Evolutionary conservation across 2,797 vertebrate genomes (phyloP), one percentile per base, ranked within the genome.

Genomic region (Enteromius argenteus): DNA sequence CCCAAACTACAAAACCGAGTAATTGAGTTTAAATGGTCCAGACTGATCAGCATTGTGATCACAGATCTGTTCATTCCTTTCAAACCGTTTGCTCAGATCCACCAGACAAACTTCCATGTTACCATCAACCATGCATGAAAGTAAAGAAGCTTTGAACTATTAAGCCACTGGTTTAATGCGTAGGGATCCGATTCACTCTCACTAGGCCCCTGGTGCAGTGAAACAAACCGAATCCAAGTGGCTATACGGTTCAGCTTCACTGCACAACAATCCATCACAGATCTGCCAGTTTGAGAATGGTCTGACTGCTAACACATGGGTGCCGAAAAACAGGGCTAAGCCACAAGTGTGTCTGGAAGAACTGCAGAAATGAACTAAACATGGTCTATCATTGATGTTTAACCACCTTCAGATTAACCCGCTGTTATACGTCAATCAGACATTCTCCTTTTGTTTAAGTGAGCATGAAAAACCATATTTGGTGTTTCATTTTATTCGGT

Each of bases 261-360:
- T 71, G 80, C 75, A 83, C 80, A 71, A 49, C 68, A 60, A 81
- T 82, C 56, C 60, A 81, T 84, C 81, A 80, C 56, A 53, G 35
- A 80, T 42, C 62, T 73, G 67, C 64, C 80, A 62, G 76, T 77
- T 60, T 67, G 27, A 60, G 62, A 84, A 74, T 11, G 60, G 23
- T 69, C 64, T 53, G 44, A 80, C 56, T 60, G 35, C 72, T 77
- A 80, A 86, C 71, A 68, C 62, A 71, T 49, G 21, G 69, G 13
- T 69, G 76, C 42, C 8, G 19, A 73, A 53, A 66, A 51, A 64
- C 53, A 64, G 32, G 60, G 72, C 32, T n/a, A 39, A 46, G 27
- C 37, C 27, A 37, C n/a, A 60, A 60, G 8, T 78, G 60, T 58
- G 32, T 44, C 11, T 51, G 39, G 27, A 27, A 44, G 27, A 71